These are phyloP conservation scores for Colostygia pectinataria DNA, from an alignment of 2,888 invertebrate species.

Conservation along the genomic window DNA sequence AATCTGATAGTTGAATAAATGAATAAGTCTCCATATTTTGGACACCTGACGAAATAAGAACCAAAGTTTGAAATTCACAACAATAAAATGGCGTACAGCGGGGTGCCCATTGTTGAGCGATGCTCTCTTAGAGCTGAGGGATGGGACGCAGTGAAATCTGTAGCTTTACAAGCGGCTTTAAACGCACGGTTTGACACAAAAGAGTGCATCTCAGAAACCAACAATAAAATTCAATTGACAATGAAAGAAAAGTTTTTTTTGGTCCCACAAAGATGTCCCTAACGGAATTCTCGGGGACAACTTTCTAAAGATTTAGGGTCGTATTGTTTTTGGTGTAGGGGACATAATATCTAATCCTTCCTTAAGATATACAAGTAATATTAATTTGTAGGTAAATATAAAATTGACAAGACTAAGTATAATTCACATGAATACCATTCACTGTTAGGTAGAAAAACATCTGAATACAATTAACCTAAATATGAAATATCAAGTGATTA, in stretches of 20 bases:
- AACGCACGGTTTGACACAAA: conserved; percentile 79
- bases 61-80: conserved; percentile 54
- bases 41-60: conserved; percentile 68
- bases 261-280: conserved; percentile 66
- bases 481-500: conserved; percentile 18
- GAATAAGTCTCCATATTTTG: conserved; percentile 59
- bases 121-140: conserved; percentile 68
- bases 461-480: conserved; percentile 21
- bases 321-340: conserved; percentile 66
- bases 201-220: conserved; percentile 77
- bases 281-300: conserved; percentile 69
- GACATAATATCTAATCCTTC: conserved; percentile 59
- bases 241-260: conserved; percentile 63
- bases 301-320: conserved; percentile 71
- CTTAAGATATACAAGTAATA: conserved; percentile 24
- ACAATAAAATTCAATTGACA: conserved; percentile 83
- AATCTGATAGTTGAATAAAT: conserved; percentile 54
- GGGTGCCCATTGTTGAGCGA: conserved; percentile 67
- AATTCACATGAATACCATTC: too few relatives aligned
- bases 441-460: conserved; percentile 8
- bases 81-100: conserved; percentile 70
- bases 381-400: conserved; percentile 32
- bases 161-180: conserved; percentile 72
- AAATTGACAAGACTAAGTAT: too few relatives aligned
- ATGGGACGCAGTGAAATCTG: conserved; percentile 50